A percentile compares a stretch with the other conserved stretches of the same genome.
Evolutionary conservation across 1,140 invertebrate genomes (phyloP).

Genomic region (Chrysopa pallens): DNA sequence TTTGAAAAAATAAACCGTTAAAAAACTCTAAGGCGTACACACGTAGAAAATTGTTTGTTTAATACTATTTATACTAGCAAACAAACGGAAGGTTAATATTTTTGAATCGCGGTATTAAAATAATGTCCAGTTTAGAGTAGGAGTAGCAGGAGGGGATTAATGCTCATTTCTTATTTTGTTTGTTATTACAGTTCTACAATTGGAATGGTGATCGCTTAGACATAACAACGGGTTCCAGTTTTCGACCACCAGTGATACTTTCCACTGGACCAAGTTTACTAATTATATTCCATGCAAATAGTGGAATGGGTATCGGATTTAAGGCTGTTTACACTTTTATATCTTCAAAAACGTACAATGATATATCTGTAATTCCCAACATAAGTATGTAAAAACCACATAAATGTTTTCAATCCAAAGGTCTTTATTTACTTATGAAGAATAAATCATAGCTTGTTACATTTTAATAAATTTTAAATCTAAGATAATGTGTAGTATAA

Average conservation of each 20-base stretch:
- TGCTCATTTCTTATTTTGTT: slow-evolving; percentile 1
- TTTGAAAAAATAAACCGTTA: too few relatives aligned
- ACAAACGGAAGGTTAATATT: too few relatives aligned
- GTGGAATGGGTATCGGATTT: slow-evolving; percentile 46
- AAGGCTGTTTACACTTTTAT: slow-evolving; percentile 48
- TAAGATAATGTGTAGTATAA: too few relatives aligned
- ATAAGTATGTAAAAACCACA: slow-evolving; percentile 27
- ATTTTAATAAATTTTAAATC: too few relatives aligned
- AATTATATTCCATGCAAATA: slow-evolving; percentile 52
- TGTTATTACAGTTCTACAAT: slow-evolving; percentile 40
- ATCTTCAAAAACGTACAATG: slow-evolving; percentile 26
- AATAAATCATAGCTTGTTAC: too few relatives aligned
- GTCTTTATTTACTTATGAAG: too few relatives aligned
- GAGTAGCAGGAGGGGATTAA: background rate
- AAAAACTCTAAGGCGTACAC: too few relatives aligned
- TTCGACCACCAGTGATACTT: slow-evolving; percentile 47
- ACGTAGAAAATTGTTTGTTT: too few relatives aligned
- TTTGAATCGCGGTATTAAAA: too few relatives aligned
- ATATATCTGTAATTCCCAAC: slow-evolving; percentile 33
- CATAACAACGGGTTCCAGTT: slow-evolving; percentile 43
- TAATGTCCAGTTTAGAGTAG: too few relatives aligned
- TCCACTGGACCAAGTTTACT: slow-evolving; percentile 42
- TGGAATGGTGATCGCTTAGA: slow-evolving; percentile 46
- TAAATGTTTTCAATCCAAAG: too few relatives aligned
- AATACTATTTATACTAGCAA: too few relatives aligned